These are phyloP conservation scores for Synchiropus splendidus DNA, from an alignment of 2,113 vertebrate species.

Conservation along the genomic window DNA sequence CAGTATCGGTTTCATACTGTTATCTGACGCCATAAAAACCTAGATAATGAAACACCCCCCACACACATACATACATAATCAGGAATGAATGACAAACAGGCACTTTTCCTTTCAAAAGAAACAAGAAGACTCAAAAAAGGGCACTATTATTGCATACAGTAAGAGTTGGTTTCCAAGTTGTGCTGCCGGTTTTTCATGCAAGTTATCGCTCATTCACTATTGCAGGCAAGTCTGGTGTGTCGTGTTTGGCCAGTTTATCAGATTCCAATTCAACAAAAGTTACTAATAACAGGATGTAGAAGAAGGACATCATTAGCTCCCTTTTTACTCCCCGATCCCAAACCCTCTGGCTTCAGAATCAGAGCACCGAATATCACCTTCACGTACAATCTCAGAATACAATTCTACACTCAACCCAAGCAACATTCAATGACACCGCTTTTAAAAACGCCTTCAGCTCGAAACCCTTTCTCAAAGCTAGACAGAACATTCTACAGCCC, in stretches of 20 bases:
- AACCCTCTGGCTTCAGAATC: not conserved
- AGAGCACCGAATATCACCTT: constrained; percentile 22
- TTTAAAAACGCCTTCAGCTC: constrained; percentile 17
- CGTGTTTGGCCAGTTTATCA: constrained; percentile 1
- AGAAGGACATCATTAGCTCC: constrained; percentile 14
- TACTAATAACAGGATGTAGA: constrained; percentile 34
- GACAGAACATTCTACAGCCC: not conserved
- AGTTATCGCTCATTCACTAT: constrained; percentile 12
- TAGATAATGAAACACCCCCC: constrained; percentile 11
- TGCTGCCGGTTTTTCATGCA: constrained; percentile 21
- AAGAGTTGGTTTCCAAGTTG: constrained; percentile 22
- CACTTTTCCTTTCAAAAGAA: constrained; percentile 60
- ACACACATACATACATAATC: constrained; percentile 14
- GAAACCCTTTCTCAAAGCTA: constrained; percentile 14
- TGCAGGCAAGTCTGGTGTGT: constrained; percentile 21
- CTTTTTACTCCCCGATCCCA: too few species aligned
- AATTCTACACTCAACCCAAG: constrained; percentile 31
- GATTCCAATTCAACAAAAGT: constrained; percentile 5
- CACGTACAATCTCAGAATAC: constrained; percentile 23
- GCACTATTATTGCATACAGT: constrained; percentile 55
- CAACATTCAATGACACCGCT: constrained; percentile 20
- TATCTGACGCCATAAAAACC: constrained; percentile 29
- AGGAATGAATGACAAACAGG: constrained; percentile 62
- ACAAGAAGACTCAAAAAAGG: constrained; percentile 30
- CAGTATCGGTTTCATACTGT: constrained; percentile 26